Percentiles rank a stretch among this genome's conserved stretches.
These are phyloP conservation scores for Vespertilio murinus DNA, from an alignment of 2,797 vertebrate species.

Conservation along the genomic window DNA sequence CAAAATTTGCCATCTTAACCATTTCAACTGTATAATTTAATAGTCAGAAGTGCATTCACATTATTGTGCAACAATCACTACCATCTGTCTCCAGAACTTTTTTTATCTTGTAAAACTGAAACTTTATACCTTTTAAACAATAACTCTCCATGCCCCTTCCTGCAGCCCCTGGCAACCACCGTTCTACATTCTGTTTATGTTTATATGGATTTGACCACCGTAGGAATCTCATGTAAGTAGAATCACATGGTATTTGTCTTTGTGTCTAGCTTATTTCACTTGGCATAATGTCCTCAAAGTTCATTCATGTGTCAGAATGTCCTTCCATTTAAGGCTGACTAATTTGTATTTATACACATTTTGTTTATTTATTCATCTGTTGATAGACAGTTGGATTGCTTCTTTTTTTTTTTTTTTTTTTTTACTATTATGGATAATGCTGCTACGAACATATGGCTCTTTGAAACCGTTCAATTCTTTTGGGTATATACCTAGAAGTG, in stretches of 20 bases:
- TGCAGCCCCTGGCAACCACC: not conserved
- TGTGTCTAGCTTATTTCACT: not conserved
- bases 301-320: not conserved
- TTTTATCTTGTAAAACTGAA: constrained; percentile 5
- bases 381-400: not conserved
- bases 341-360: not conserved
- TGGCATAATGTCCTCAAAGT: not conserved
- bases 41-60: not conserved
- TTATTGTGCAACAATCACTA: not conserved
- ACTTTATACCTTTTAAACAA: not conserved
- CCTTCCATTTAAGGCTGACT: not conserved
- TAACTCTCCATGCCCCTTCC: not conserved
- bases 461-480: not conserved
- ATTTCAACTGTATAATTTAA: not conserved
- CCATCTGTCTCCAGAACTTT: not conserved
- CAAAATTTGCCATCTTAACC: not conserved
- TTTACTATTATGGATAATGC: not conserved
- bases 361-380: not conserved
- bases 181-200: not conserved
- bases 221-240: not conserved
- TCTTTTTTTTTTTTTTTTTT: no score
- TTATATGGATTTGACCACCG: not conserved
- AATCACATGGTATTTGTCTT: not conserved
- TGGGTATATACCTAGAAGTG: not conserved
- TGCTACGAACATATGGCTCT: not conserved